phyloP scores from a whole-genome alignment of 2,888 invertebrate species.

The Drosophila hawaiiensis region DNA sequence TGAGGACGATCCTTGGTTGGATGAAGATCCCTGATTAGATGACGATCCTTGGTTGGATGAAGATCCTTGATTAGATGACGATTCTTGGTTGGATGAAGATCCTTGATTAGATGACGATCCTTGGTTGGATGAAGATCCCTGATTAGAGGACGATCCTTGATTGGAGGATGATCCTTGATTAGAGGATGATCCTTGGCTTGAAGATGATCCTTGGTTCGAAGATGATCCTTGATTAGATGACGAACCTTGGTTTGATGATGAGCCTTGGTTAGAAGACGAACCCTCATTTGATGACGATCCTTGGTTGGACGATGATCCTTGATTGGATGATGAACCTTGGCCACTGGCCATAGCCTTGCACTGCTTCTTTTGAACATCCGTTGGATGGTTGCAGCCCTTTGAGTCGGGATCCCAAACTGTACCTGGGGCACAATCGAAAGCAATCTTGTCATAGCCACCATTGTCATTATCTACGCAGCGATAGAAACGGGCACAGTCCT shows the following conservation, averaged over 20 bases:
- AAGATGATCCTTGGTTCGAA: slow-evolving; percentile 5
- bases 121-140: slow-evolving; percentile 25
- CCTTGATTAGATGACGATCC: slow-evolving; percentile 30
- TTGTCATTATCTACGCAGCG: slow-evolving; percentile 89
- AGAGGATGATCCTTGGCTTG: slow-evolving; percentile 5
- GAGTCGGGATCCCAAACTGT: slow-evolving; percentile 87
- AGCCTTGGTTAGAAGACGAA: slow-evolving; percentile 19
- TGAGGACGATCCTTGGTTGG: slow-evolving; percentile 9
- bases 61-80: slow-evolving; percentile 14
- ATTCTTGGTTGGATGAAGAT: slow-evolving; percentile 23
- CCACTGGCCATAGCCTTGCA: slow-evolving; percentile 78
- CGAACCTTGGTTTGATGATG: background rate
- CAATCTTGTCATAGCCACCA: slow-evolving; percentile 87
- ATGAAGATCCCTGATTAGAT: slow-evolving; percentile 5
- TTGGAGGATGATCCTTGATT: slow-evolving; percentile 17
- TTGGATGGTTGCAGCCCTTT: slow-evolving; percentile 83
- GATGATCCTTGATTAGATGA: slow-evolving; percentile 28
- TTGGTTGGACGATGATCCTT: slow-evolving; percentile 9
- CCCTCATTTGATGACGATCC: slow-evolving; percentile 29
- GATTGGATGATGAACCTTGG: slow-evolving; percentile 20
- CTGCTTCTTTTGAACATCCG: slow-evolving; percentile 80
- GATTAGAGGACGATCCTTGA: background rate
- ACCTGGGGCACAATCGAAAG: slow-evolving; percentile 89
- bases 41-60: slow-evolving; percentile 8
- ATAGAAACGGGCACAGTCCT: slow-evolving; percentile 88